Evolutionary conservation across 1,140 invertebrate species (phyloP), one percentile per base, ranked within the genome.

Genomic region (Drosophila insularis): DNA sequence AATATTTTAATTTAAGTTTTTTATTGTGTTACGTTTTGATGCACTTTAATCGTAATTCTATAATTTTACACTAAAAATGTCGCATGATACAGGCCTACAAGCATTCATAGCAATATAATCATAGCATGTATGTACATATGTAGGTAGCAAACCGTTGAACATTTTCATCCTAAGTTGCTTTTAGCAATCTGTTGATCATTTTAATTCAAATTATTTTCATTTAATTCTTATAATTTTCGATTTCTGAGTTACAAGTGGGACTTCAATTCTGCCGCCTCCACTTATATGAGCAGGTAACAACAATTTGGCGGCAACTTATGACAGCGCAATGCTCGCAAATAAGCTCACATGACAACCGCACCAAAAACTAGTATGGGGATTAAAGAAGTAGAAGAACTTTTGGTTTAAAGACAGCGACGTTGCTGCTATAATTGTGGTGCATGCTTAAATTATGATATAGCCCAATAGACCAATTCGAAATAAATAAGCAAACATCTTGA

Each of bases 271-370:
- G 58, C 58, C 74, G 67, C 62, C 71, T 70, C 37, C 67, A 46
- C 21, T 63, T 66, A 66, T 32, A 76, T 54, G 78, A 90, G 89
- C 87, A 84, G 82, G 87, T 90, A 84, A 82, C 87, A 86, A 90
- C 87, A 90, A 90, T 90, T 90, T 90, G 79, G 80, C 87, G 79
- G 77, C 82, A 90, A 90, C 87, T 90, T 90, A 90, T 90, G 80
- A 90, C 79, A 74, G 71, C 67, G 53, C 68, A 55, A 4, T 69
- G 82, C 63, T 87, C 77, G 80, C 87, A 90, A 87, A 90, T 80
- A 90, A 74, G 68, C 68, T 76, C 73, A 85, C 78, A 81, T 78
- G 71, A 75, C 70, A 63, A 46, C 54, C 63, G 56, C 74, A 27
- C 63, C 64, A 68, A 31, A 63, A 84, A 84, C 76, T 79, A 74